A percentile compares a stretch with the other conserved stretches of the same genome.
These are phyloP conservation scores for Neolamprologus longior DNA, from an alignment of 2,113 vertebrate species.

Conservation along the genomic window DNA sequence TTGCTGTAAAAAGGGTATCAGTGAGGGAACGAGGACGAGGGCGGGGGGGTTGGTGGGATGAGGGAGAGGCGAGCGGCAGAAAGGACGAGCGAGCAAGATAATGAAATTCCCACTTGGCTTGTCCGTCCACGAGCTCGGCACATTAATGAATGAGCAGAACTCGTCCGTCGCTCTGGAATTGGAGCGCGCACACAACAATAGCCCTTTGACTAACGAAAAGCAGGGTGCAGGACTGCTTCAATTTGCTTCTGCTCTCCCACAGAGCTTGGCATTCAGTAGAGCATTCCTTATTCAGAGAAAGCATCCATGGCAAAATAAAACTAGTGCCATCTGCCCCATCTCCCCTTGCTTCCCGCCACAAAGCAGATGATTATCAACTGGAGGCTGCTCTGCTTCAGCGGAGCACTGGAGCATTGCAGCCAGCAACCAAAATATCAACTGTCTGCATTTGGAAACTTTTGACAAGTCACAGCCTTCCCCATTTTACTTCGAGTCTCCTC, in stretches of 20 bases:
- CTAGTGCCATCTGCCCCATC: slow-evolving; percentile 67
- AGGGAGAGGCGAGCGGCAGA: neutral
- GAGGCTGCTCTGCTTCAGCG: slow-evolving; percentile 50
- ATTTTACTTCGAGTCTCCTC: slow-evolving; percentile 9
- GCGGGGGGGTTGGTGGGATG: neutral
- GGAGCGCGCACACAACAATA: slow-evolving; percentile 48
- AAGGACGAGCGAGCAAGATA: slow-evolving; percentile 18
- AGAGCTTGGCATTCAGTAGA: slow-evolving; percentile 68
- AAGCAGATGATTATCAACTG: slow-evolving; percentile 68
- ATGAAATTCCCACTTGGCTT: slow-evolving; percentile 52
- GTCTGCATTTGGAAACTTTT: slow-evolving; percentile 39
- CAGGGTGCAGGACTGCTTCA: slow-evolving; percentile 58
- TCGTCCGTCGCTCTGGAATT: slow-evolving; percentile 44
- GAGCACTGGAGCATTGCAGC: slow-evolving; percentile 32
- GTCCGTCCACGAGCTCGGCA: slow-evolving; percentile 40
- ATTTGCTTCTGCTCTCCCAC: slow-evolving; percentile 62
- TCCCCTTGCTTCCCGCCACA: slow-evolving; percentile 50
- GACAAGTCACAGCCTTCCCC: slow-evolving; percentile 26
- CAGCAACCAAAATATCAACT: slow-evolving; percentile 50
- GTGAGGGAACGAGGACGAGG: neutral
- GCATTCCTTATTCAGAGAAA: slow-evolving; percentile 67
- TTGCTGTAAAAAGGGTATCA: neutral
- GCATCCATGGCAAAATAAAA: slow-evolving; percentile 62
- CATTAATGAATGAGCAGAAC: slow-evolving; percentile 63
- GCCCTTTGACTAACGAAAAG: slow-evolving; percentile 30